Evolutionary conservation across 2,888 invertebrate genomes (phyloP), one percentile per base, ranked within the genome.

Genomic region (Stegana nigrithorax): DNA sequence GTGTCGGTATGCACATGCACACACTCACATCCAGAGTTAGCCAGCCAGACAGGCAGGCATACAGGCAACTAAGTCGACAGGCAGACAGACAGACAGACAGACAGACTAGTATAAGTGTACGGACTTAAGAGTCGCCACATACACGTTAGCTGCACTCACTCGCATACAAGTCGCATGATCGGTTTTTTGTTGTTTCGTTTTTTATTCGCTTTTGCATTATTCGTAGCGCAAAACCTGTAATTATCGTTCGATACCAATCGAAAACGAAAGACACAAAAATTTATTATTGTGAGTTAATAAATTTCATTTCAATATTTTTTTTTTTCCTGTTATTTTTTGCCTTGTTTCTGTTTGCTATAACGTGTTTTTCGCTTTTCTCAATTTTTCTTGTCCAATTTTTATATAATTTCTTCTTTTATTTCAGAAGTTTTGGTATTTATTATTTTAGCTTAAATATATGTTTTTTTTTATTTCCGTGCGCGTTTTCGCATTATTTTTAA

Each of bases 231-330:
- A 70, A 85, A 79, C 85, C 81, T 81, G 75, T 83, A 85, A 84
- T 84, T 84, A 84, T 83, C 80, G 80, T 75, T 83, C 82, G 85
- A 83, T 85, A 84, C 80, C 81, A 85, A 84, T 85, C 84, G 78
- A 81, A 75, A 73, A 67, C 80, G 83, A 83, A 81, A 84, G 85
- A 85, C 84, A 84, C 81, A 82, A 80, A 77, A 84, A 84, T 84
- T 83, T 83, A 84, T 84, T 83, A 83, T 83, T 84, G 78, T 74
- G 83, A 80, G 82, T 83, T 83, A 82, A 83, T 83, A 82, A 82
- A 81, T 82, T 82, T 81, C 78, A 75, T 73, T 73, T 75, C n/a
- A n/a, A n/a, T n/a, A n/a, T n/a, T n/a, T n/a, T n/a, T n/a, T n/a
- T n/a, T n/a, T n/a, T n/a, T n/a, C n/a, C n/a, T n/a, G n/a, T n/a